Evolutionary conservation across 1,140 invertebrate genomes (phyloP).

Genomic region (Leptopilina clavipes): DNA sequence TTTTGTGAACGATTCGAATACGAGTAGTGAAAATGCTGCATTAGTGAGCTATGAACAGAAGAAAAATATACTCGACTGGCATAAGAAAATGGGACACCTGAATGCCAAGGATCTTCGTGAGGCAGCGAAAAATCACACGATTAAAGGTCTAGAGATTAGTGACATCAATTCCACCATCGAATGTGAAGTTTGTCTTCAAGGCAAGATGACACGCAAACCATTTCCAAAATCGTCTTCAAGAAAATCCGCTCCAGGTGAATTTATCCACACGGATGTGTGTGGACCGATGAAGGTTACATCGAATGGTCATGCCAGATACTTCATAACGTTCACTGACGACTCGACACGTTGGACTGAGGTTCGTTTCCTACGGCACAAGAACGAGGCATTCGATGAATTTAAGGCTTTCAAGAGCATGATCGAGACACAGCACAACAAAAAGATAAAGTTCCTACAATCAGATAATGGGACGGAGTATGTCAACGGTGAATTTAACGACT

Average conservation of each 20-base stretch:
- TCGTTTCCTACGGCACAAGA: too few species aligned
- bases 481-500: too few species aligned
- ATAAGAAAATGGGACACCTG: constrained; percentile 35
- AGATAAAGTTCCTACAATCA: too few species aligned
- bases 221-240: background rate
- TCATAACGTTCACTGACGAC: constrained; percentile 39
- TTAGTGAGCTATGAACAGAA: constrained; percentile 24
- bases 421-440: too few species aligned
- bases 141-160: constrained; percentile 22
- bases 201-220: background rate
- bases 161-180: background rate
- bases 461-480: too few species aligned
- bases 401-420: too few species aligned
- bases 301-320: constrained; percentile 39
- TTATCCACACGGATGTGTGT: constrained; percentile 44
- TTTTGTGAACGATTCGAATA: constrained; percentile 32
- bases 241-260: constrained; percentile 4
- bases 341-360: constrained; percentile 35
- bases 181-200: constrained; percentile 17
- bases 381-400: too few species aligned
- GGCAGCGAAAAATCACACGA: constrained; percentile 19
- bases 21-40: background rate
- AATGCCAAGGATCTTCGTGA: constrained; percentile 35
- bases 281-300: constrained; percentile 28
- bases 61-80: constrained; percentile 42